Base-by-base conservation (phyloP, 2,113 vertebrate species). In the Tautogolabrus adspersus region DNA sequence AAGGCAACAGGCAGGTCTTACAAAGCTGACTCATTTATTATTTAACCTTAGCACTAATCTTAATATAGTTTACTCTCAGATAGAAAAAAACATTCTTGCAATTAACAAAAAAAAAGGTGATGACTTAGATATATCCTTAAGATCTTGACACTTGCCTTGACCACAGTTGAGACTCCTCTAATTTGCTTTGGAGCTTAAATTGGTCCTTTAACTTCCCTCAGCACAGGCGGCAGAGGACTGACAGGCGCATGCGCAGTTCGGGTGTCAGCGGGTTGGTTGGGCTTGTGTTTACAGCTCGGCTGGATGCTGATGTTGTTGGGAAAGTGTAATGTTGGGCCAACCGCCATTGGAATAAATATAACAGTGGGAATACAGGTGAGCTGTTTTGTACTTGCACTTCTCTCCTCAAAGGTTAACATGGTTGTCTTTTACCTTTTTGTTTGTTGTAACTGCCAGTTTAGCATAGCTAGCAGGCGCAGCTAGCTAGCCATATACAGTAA, bases 261-360 rank as follows among this genome's bases (percentile, higher is more conserved):
- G 62, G 16, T 82, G 62, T 60, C 80, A 67, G 86, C 85, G 82
- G 89, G 84, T 82, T 81, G 88, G 86, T 91, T 77, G 84, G 90
- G 88, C 76, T 91, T 94, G 91, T 95, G 95, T 95, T 95, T 95
- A 95, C 93, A 94, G 94, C 89, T 87, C 82, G 72, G 78, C 83
- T 83, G 82, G 91, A 88, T 90, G 87, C 77, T 91, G 88, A 90
- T 88, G 82, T 87, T 86, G 68, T 57, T 83, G 76, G 82, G 76
- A 68, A 83, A 86, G 83, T 88, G 79, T 91, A 89, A 92, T 93
- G 94, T 92, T 68, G 80, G 90, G 77, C 82, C 90, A 86, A 84
- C 78, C 68, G 49, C 81, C 58, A 64, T 15, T 72, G 90, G 86
- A 93, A 72, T 90, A 90, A 91, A 87, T n/a, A 76, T 7, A 82